Evolutionary conservation across 2,888 invertebrate genomes (phyloP), one percentile per base, ranked within the genome.

Genomic region (Acanthopleura granulata): DNA sequence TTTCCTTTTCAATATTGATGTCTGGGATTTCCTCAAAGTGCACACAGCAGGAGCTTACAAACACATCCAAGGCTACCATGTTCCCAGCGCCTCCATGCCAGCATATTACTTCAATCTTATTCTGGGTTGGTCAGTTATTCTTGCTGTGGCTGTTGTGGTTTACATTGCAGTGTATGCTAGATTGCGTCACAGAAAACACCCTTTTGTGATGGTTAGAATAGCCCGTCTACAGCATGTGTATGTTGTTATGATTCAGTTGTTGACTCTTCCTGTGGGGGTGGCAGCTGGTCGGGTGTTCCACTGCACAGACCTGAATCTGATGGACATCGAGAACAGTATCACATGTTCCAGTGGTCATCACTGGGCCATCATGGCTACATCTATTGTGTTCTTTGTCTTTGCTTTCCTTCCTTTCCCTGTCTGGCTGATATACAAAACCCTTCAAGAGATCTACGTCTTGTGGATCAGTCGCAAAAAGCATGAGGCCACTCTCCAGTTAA

Each of bases 21-120:
- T 84, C 15, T 89, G 87, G 89, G 88, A 88, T 72, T 86, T 87
- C 62, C 25, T 80, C 9, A 89, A 88, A 76, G 78, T 88, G 22
- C 74, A 77, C 49, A 79, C 78, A 62, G 72, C 78, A 29, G 83
- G 80, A 30, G 82, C 81, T 0, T 88, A 84, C 76, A 77, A 78
- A 22, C 82, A 82, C 73, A 76, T 86, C 0, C 85, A 88, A 78
- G 77, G 74, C 25, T 81, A 84, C 62, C 82, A 85, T 75, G 83
- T 82, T 11, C 82, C 86, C 11, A 87, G 86, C 74, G 70, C 76
- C 14, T 73, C 66, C 3, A 80, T 89, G 51, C 79, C 81, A 1
- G 74, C 86, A 14, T 75, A 77, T 14, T 89, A 83, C 72, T 79
- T 81, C 73, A 72, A 80, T 62, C 80, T 89, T 30, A 75, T 86